Base-by-base conservation (phyloP, 2,888 invertebrate genomes). In the Cotesia congregata region DNA sequence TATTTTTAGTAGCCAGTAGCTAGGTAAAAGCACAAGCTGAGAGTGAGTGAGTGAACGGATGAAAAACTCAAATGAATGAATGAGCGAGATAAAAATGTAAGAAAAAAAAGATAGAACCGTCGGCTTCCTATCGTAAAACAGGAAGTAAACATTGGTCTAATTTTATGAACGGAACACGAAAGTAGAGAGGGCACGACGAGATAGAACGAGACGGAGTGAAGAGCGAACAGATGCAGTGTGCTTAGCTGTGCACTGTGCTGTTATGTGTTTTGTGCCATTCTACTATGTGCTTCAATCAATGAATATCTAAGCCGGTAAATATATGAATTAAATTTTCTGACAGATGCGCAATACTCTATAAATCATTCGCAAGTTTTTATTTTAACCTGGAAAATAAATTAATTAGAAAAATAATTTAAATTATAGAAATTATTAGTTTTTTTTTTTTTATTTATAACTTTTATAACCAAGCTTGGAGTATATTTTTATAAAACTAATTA, bases 121-220 rank as follows among this genome's bases (percentile, higher is more conserved):
- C 67, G 74, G 72, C 75, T 79, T 76, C 77, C 72, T 80, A 74
- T 79, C 76, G 74, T 60, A 69, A 71, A 75, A 79, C 82, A 82
- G 83, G 82, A 85, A 84, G 83, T 84, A 85, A 86, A 86, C 84
- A 83, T 83, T 81, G 82, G 80, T 82, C 80, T 82, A 83, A 83
- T 82, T 85, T 84, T 83, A 84, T 82, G 83, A 85, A 83, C 82
- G 82, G 75, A 82, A 71, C 74, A 76, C 59, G 73, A 50, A 77
- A 74, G 76, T 67, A 73, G 70, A 78, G 41, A 78, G 78, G 72
- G 70, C 59, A 69, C 30, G 80, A 64, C 60, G 62, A 67, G 78
- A 38, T 65, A 75, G 75, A 76, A 41, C 67, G 40, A 38, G 62
- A 12, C 17, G 7, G 71, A 65, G 61, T 7, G 59, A 17, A 17